Percentiles rank a stretch among this genome's conserved stretches.
phyloP scores from a whole-genome alignment of 2,113 vertebrate genomes.

The Perca flavescens region DNA sequence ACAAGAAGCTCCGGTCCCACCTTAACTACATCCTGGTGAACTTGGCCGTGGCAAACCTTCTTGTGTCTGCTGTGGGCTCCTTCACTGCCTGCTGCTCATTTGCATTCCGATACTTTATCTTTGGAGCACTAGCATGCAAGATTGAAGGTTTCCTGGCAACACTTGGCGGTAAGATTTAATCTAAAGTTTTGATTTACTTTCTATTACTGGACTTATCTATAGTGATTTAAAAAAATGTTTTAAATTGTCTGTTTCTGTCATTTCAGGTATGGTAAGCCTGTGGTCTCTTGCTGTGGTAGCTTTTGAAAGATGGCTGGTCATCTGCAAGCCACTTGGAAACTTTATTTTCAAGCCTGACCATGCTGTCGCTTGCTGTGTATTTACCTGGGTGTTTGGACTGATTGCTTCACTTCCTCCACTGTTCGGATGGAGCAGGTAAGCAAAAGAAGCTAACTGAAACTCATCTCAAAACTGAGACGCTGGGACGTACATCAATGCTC shows the following conservation, averaged over 20 bases:
- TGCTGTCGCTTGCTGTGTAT: slow-evolving; percentile 74
- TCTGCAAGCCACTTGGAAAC: slow-evolving; percentile 84
- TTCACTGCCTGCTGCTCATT: slow-evolving; percentile 77
- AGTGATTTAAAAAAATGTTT: background rate
- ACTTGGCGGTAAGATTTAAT: slow-evolving; percentile 79
- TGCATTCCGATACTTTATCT: slow-evolving; percentile 78
- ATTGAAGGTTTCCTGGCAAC: slow-evolving; percentile 82
- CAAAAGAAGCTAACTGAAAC: background rate
- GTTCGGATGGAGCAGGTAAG: slow-evolving; percentile 84
- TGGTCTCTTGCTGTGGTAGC: slow-evolving; percentile 85
- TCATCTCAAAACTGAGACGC: background rate
- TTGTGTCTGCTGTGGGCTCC: slow-evolving; percentile 80
- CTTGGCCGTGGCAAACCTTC: slow-evolving; percentile 81
- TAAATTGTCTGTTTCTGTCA: background rate
- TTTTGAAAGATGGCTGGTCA: slow-evolving; percentile 83
- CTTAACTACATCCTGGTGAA: slow-evolving; percentile 89
- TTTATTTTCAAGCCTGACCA: slow-evolving; percentile 83
- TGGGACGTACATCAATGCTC: background rate
- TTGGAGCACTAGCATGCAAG: slow-evolving; percentile 82
- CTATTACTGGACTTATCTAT: background rate
- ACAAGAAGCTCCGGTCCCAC: slow-evolving; percentile 86
- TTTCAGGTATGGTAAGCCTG: slow-evolving; percentile 83
- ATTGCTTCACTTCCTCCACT: slow-evolving; percentile 76
- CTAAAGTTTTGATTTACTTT: background rate
- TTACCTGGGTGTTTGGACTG: slow-evolving; percentile 79